These are phyloP conservation scores for Stegodyphus dumicola DNA, from an alignment of 1,140 invertebrate species.

Conservation along the genomic window DNA sequence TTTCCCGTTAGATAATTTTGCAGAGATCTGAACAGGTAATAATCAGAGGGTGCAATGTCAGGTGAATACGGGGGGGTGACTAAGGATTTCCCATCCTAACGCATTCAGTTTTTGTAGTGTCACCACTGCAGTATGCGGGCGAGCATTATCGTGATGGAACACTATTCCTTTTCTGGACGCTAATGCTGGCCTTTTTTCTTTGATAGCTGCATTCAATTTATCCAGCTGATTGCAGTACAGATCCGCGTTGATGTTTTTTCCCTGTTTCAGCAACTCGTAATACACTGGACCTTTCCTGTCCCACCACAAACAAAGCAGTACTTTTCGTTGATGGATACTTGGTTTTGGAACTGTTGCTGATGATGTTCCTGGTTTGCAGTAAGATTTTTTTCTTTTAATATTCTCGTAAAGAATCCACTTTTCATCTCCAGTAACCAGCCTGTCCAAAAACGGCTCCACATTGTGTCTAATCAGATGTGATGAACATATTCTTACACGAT, in stretches of 20 bases:
- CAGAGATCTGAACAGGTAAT: slow-evolving; percentile 22
- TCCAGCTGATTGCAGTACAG: slow-evolving; percentile 28
- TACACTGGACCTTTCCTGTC: too few species aligned
- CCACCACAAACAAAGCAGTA: too few species aligned
- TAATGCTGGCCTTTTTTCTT: slow-evolving; percentile 33
- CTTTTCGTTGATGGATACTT: neutral
- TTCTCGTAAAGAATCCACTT: neutral
- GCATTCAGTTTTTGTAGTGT: too few species aligned
- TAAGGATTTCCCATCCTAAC: too few species aligned
- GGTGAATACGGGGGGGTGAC: slow-evolving; percentile 66
- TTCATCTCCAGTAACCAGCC: neutral
- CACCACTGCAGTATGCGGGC: too few species aligned
- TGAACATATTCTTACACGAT: slow-evolving; percentile 18
- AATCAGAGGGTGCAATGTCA: slow-evolving; percentile 67
- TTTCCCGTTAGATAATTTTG: slow-evolving; percentile 11
- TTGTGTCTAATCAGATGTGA: slow-evolving; percentile 7
- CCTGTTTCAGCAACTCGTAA: too few species aligned
- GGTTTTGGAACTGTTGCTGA: neutral
- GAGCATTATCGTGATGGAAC: slow-evolving; percentile 30
- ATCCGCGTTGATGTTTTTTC: slow-evolving; percentile 17
- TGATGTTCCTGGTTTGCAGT: neutral
- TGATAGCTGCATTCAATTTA: slow-evolving; percentile 46
- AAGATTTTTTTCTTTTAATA: neutral
- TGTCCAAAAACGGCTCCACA: neutral
- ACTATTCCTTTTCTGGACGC: slow-evolving; percentile 26